Percentiles rank a stretch among this genome's conserved stretches.
These are phyloP conservation scores for Papilio polyxenes DNA, from an alignment of 1,140 invertebrate species.

Conservation along the genomic window DNA sequence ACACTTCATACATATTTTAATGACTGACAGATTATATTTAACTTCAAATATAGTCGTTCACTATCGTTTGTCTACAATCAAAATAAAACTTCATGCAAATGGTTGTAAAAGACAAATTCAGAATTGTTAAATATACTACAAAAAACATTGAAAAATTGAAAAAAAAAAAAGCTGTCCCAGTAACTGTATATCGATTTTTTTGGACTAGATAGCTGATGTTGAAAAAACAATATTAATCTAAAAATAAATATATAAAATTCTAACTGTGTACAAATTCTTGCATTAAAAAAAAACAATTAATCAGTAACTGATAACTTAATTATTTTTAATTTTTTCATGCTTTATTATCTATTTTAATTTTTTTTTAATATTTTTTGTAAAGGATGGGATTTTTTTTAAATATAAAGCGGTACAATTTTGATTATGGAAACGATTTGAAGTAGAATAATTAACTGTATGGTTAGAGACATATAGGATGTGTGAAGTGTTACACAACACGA, in stretches of 20 bases:
- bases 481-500: conserved; percentile 14
- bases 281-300: background rate
- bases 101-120: background rate
- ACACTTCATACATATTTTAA: conserved; percentile 15
- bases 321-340: background rate
- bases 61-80: background rate
- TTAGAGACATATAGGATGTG: background rate
- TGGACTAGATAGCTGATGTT: conserved; percentile 3
- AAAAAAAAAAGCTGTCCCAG: background rate
- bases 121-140: background rate
- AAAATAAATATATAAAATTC: conserved; percentile 11
- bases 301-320: background rate
- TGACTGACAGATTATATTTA: background rate
- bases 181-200: background rate
- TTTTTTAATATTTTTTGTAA: background rate
- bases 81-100: background rate
- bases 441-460: background rate
- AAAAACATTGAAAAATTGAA: no score
- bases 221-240: background rate
- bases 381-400: background rate
- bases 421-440: background rate
- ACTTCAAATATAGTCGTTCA: background rate
- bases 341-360: background rate
- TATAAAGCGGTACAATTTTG: background rate
- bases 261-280: background rate